These are phyloP conservation scores for Embiotoca jacksoni DNA, from an alignment of 2,113 vertebrate species.

Conservation along the genomic window DNA sequence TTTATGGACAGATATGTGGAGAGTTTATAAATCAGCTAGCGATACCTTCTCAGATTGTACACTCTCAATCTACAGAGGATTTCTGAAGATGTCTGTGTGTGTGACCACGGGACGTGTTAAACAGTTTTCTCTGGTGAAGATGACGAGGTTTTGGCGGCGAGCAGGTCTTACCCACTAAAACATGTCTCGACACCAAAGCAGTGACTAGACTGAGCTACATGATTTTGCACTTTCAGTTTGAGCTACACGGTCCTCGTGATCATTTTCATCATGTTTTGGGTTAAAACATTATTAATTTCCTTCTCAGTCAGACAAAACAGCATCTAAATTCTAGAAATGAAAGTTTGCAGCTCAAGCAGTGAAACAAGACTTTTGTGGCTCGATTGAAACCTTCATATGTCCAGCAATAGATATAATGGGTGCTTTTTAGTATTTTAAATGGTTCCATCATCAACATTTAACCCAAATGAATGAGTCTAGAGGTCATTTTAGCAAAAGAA, in stretches of 20 bases:
- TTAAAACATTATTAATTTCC: not conserved
- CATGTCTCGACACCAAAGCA: constrained; percentile 3
- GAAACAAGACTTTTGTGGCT: not conserved
- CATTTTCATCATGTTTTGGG: not conserved
- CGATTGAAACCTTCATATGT: not conserved
- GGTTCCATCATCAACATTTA: too few relatives aligned
- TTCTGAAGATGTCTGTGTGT: too few relatives aligned
- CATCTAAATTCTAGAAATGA: not conserved
- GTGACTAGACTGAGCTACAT: not conserved
- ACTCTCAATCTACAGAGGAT: too few relatives aligned
- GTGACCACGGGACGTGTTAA: not conserved
- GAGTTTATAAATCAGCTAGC: too few relatives aligned
- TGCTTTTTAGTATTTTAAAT: too few relatives aligned
- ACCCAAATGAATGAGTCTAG: too few relatives aligned
- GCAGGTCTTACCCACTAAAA: not conserved
- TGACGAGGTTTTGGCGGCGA: not conserved
- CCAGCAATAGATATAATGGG: not conserved
- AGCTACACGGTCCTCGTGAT: not conserved
- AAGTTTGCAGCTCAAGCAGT: not conserved
- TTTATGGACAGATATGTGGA: too few relatives aligned
- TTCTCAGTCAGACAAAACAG: not conserved
- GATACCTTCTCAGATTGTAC: too few relatives aligned
- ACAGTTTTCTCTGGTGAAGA: not conserved
- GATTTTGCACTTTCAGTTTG: constrained; percentile 51
- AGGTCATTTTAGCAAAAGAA: too few relatives aligned